Evolutionary conservation across 1,140 invertebrate species (phyloP), one percentile per base, ranked within the genome.

Genomic region (Lepidurus apus): DNA sequence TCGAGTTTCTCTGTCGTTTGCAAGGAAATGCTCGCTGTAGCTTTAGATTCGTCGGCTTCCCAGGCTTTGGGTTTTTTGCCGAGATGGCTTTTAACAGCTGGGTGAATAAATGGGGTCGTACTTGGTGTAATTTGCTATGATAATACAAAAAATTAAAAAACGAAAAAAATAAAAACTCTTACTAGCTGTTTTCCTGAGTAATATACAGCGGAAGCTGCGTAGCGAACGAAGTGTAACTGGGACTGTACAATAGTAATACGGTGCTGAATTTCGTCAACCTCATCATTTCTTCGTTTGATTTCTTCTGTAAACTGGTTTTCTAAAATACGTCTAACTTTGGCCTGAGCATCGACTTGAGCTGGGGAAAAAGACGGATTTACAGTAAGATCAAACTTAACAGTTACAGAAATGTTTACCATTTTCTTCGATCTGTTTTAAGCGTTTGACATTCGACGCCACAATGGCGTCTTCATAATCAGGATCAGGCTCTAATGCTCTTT

Each of bases 141-240:
- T 78, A 73, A 77, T 43, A 81, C 11, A 82, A 80, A 78, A 84
- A 80, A 80, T 80, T 81, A 45, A 81, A 82, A 81, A 85, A 86
- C 80, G 82, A 86, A 75, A 82, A 85, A 43, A 85, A 84, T 75
- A 86, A 83, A 85, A 1, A 84, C 84, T 76, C 85, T 80, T 24
- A 78, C 74, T 24, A 80, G 34, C 73, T 89, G 87, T 82, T 90
- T 90, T 45, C 90, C 87, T 73, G 88, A 89, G 80, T 92, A 93
- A 84, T 90, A 93, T 76, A 88, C 88, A 17, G 87, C 88, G 17
- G 92, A 88, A 43, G 92, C 86, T 7, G 88, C 87, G 82, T 91
- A 92, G 1, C 91, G 87, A 5, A 95, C 85, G 78, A 90, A 86
- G 81, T 95, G 92, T 11, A 95, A 85, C 45, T 90, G 85, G 75